Conservation (phyloP, 1,140 invertebrate species). For the Maconellicoccus hirsutus region DNA sequence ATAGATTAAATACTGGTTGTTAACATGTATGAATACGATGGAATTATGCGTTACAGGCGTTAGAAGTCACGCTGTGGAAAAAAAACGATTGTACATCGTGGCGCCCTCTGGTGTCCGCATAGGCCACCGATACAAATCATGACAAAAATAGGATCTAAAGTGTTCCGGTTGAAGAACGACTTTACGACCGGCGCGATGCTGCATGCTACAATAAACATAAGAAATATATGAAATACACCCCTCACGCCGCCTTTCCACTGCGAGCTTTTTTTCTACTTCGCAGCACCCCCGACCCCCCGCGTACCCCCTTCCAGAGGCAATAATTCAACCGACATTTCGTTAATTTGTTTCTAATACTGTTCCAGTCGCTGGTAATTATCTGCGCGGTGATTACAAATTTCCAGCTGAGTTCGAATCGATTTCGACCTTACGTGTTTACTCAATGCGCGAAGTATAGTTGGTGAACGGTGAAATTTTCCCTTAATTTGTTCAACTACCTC, state of each 20-base stretch:
- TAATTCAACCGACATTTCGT: not conserved
- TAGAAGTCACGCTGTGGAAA: conserved; percentile 19
- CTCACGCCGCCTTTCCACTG: not conserved
- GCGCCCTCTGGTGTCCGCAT: conserved; percentile 18
- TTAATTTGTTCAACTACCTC: not conserved
- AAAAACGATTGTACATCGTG: conserved; percentile 21
- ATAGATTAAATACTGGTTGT: conserved; percentile 22
- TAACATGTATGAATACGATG: conserved; percentile 20
- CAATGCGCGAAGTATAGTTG: not conserved
- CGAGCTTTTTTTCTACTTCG: not conserved
- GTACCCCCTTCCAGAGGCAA: not conserved
- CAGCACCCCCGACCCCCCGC: too few relatives aligned
- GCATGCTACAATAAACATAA: not conserved
- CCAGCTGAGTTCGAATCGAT: not conserved
- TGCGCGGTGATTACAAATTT: not conserved
- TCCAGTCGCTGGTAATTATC: not conserved
- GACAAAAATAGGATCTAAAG: conserved; percentile 19
- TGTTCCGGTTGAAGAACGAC: conserved; percentile 15
- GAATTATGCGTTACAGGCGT: conserved; percentile 21
- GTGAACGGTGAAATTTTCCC: not conserved
- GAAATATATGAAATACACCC: not conserved
- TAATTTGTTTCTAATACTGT: not conserved
- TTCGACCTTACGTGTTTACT: not conserved
- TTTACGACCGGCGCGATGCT: conserved; percentile 13
- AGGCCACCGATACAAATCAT: conserved; percentile 22